Conservation (phyloP, 2,888 invertebrate genomes). For the Steromphala cineraria region DNA sequence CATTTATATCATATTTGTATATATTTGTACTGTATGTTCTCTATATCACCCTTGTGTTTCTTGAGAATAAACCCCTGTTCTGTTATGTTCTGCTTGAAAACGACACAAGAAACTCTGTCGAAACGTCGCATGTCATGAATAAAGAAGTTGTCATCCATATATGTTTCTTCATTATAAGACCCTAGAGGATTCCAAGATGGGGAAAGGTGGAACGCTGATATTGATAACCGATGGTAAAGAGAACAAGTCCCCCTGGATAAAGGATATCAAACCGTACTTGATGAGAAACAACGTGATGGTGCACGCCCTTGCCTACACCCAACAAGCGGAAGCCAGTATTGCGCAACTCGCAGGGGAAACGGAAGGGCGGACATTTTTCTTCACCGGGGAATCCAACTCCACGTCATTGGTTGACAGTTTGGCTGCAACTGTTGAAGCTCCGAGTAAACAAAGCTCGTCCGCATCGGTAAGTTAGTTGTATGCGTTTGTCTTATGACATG, state of each 20-base stretch:
- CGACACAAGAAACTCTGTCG: too few relatives aligned
- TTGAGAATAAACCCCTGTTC: too few relatives aligned
- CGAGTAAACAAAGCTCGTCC: neutral
- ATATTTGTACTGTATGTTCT: too few relatives aligned
- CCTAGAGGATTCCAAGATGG: constrained; percentile 17
- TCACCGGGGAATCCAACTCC: constrained; percentile 39
- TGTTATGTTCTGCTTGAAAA: too few relatives aligned
- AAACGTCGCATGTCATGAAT: too few relatives aligned
- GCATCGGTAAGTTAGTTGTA: neutral
- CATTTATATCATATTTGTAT: too few relatives aligned
- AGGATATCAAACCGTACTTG: constrained; percentile 31
- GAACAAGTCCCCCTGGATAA: constrained; percentile 38
- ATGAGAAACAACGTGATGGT: constrained; percentile 35
- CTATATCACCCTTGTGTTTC: too few relatives aligned
- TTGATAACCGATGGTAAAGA: constrained; percentile 52
- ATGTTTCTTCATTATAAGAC: too few relatives aligned
- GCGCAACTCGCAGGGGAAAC: constrained; percentile 39
- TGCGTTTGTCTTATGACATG: neutral
- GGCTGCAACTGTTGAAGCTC: constrained; percentile 29
- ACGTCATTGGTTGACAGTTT: constrained; percentile 46
- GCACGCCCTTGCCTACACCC: constrained; percentile 41
- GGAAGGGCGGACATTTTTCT: constrained; percentile 46
- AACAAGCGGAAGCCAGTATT: constrained; percentile 40
- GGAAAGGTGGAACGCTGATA: constrained; percentile 39
- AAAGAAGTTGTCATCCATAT: too few relatives aligned